phyloP scores from a whole-genome alignment of 2,113 vertebrate genomes.

The Tachysurus vachellii region DNA sequence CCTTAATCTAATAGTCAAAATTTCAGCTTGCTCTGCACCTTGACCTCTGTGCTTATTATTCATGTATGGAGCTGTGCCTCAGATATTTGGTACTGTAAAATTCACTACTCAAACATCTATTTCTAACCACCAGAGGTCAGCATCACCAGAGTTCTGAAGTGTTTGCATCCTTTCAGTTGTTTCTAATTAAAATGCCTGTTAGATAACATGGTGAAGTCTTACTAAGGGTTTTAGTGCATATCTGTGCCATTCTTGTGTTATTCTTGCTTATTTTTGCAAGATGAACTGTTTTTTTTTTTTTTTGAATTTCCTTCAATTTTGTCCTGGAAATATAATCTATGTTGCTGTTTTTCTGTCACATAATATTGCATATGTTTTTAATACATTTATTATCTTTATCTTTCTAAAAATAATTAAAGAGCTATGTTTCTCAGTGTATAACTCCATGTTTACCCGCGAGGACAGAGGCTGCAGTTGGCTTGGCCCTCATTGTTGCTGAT shows the following conservation, averaged over 20 bases:
- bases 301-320: neutral
- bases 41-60: neutral
- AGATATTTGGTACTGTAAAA: neutral
- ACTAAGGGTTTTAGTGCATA: neutral
- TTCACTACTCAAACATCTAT: neutral
- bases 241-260: neutral
- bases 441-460: slow-evolving; percentile 75
- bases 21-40: neutral
- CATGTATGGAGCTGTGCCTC: neutral
- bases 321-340: neutral
- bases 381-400: neutral
- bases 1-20: neutral
- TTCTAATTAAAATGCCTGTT: neutral
- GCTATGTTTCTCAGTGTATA: slow-evolving; percentile 45
- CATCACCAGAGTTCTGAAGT: neutral
- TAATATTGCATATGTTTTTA: neutral
- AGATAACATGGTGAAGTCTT: neutral
- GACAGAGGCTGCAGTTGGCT: slow-evolving; percentile 78
- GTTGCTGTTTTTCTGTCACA: neutral
- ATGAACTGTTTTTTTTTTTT: neutral
- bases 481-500: slow-evolving; percentile 72
- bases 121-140: slow-evolving; percentile 8
- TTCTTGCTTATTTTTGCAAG: neutral
- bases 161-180: neutral
- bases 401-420: neutral